These are phyloP conservation scores for Enteromius afrohamiltoni DNA, from an alignment of 2,797 vertebrate species.

Conservation along the genomic window DNA sequence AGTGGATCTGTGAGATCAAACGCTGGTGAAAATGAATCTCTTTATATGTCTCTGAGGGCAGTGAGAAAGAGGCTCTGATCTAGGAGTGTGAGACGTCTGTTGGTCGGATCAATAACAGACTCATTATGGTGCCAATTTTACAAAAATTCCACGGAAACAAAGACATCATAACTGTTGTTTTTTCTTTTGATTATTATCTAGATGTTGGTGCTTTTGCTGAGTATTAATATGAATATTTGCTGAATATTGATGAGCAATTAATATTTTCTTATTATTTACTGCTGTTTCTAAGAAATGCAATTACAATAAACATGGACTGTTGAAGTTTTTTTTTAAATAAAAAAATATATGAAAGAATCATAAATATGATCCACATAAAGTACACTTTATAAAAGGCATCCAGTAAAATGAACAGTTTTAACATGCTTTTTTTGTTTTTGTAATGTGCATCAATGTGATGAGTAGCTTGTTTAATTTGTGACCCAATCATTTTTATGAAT, in stretches of 20 bases:
- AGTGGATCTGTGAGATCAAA: conserved; percentile 55
- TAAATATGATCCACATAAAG: not conserved
- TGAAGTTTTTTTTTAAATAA: not conserved
- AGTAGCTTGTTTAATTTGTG: not conserved
- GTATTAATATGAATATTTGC: not conserved
- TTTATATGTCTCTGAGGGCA: conserved; percentile 50
- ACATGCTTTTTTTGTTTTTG: not conserved
- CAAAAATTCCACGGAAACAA: conserved; percentile 11
- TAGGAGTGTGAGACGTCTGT: conserved; percentile 37
- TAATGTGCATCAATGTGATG: not conserved
- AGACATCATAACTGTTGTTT: not conserved
- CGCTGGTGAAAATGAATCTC: conserved; percentile 49
- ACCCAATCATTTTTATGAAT: not conserved
- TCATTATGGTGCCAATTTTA: conserved; percentile 39
- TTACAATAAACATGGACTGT: not conserved
- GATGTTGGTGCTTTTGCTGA: not conserved
- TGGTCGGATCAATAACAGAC: conserved; percentile 41
- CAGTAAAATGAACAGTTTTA: not conserved
- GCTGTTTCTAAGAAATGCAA: not conserved
- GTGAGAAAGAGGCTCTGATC: conserved; percentile 37
- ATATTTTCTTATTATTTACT: not conserved
- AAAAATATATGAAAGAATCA: not conserved
- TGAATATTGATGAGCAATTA: not conserved
- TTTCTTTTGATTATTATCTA: not conserved
- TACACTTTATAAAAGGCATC: not conserved